phyloP scores from a whole-genome alignment of 2,797 vertebrate genomes.

The Bovichtus variegatus region DNA sequence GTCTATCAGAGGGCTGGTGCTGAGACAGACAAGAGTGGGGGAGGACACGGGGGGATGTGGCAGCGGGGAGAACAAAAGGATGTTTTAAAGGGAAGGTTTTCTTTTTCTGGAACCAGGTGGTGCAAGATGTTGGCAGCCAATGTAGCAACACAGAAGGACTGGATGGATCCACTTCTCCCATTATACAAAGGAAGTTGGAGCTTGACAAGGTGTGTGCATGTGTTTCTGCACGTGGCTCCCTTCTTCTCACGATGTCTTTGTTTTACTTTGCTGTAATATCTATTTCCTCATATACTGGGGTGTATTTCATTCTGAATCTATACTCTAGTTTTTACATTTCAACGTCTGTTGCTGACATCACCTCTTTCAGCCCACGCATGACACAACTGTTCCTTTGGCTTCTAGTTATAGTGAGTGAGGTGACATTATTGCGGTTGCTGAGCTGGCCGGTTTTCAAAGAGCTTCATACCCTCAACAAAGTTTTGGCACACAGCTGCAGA shows the following conservation, averaged over 20 bases:
- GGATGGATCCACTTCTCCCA: conserved; percentile 89
- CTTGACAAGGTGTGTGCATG: conserved; percentile 90
- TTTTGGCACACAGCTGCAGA: conserved; percentile 33
- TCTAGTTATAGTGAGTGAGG: conserved; percentile 35
- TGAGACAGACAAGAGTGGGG: neutral
- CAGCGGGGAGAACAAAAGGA: neutral
- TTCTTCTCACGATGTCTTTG: neutral
- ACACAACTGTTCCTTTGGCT: conserved; percentile 63
- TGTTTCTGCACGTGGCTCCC: neutral
- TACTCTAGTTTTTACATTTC: conserved; percentile 32
- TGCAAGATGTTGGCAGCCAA: conserved; percentile 90
- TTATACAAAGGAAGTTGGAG: conserved; percentile 91
- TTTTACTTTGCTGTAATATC: neutral
- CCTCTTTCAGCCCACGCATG: conserved; percentile 46
- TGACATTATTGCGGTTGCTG: conserved; percentile 60
- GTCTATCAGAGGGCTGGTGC: neutral
- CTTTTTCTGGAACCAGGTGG: conserved; percentile 85
- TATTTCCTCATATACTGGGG: neutral
- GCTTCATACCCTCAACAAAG: conserved; percentile 25
- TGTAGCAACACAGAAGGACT: conserved; percentile 75
- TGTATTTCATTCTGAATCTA: conserved; percentile 15
- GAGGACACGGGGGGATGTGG: neutral
- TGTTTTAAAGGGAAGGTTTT: conserved; percentile 18
- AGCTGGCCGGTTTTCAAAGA: conserved; percentile 51
- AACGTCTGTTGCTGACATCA: conserved; percentile 39